Evolutionary conservation across 2,113 vertebrate genomes (phyloP).

Genomic region (Callithrix jacchus): DNA sequence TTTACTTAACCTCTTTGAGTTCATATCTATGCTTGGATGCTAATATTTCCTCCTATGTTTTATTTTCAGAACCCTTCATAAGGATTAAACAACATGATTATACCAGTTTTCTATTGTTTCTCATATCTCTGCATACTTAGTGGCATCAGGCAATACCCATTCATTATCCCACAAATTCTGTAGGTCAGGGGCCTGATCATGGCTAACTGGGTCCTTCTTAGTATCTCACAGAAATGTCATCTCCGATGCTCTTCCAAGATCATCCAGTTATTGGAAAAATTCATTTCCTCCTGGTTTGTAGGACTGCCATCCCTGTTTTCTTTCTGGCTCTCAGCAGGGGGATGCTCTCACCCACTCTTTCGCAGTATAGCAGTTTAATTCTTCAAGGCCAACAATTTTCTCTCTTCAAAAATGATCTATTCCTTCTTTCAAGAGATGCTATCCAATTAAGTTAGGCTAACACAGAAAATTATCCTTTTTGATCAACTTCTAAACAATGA

Average conservation of each 20-base stretch:
- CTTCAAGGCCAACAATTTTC: neutral
- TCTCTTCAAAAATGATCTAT: neutral
- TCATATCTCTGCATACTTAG: neutral
- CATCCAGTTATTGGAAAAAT: neutral
- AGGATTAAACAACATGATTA: neutral
- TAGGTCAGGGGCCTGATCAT: neutral
- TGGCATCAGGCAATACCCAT: neutral
- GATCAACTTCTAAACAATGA: neutral
- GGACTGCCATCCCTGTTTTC: neutral
- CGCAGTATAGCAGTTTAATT: neutral
- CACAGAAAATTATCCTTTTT: neutral
- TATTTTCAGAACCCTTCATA: neutral
- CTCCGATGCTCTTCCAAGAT: neutral
- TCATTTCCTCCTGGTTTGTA: neutral
- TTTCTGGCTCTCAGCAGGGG: neutral
- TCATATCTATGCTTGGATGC: neutral
- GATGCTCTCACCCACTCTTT: neutral
- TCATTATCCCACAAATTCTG: neutral
- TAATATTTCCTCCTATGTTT: neutral
- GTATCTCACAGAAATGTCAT: rapidly evolving
- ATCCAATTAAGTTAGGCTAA: neutral
- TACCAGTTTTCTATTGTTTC: neutral
- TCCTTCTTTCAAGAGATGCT: neutral
- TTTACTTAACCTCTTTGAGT: neutral
- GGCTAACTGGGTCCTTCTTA: neutral